Evolutionary conservation across 1,140 invertebrate genomes (phyloP).

Genomic region (Pemphigus obesinymphae): DNA sequence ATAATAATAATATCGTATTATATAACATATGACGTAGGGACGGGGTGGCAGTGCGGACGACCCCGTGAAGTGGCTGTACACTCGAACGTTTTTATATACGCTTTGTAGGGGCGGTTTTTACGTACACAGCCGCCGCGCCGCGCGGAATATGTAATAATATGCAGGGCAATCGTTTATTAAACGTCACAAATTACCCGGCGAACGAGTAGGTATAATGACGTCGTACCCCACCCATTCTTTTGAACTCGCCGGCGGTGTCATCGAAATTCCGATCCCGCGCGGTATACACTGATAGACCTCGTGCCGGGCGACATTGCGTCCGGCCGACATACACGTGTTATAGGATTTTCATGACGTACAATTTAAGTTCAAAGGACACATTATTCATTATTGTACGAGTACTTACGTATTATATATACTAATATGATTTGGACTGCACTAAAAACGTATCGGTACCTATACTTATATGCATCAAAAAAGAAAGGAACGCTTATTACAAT

Average conservation of each 20-base stretch:
- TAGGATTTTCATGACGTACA: neutral
- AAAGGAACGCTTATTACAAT: no score
- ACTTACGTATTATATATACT: no score
- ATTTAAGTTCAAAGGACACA: neutral
- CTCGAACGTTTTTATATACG: neutral
- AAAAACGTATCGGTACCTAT: no score
- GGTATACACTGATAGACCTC: conserved; percentile 12
- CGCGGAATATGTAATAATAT: no score
- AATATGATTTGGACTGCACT: no score
- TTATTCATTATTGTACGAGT: no score
- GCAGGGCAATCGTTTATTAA: neutral
- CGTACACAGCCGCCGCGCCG: neutral
- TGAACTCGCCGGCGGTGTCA: neutral
- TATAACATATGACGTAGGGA: no score
- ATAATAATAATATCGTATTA: no score
- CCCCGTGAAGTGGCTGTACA: conserved; percentile 5
- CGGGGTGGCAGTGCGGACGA: neutral
- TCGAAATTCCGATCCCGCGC: conserved; percentile 10
- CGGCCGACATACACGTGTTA: neutral
- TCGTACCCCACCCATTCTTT: neutral
- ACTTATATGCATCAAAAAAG: no score
- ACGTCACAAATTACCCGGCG: conserved; percentile 28
- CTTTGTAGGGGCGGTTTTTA: conserved; percentile 2
- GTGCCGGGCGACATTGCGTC: no score
- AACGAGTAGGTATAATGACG: neutral